Conservation (phyloP, 2,797 vertebrate species). For the Intellagama lesueurii region DNA sequence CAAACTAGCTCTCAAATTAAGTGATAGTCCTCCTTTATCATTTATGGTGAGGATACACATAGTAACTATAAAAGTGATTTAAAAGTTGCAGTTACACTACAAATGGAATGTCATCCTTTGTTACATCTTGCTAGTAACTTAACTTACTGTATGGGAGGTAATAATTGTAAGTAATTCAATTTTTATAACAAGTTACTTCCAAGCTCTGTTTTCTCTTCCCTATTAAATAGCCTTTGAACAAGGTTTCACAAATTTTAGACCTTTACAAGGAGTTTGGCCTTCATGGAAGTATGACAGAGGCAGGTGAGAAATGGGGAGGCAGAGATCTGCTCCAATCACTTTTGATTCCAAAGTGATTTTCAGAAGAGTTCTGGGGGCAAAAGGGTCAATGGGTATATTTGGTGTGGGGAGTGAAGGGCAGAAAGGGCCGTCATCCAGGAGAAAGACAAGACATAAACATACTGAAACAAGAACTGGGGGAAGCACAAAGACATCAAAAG, state of each 20-base stretch:
- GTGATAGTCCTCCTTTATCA: not conserved
- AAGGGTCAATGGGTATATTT: not conserved
- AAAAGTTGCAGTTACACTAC: not conserved
- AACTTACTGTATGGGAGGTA: not conserved
- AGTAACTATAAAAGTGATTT: not conserved
- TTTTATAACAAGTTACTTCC: not conserved
- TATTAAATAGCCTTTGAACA: not conserved
- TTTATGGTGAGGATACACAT: not conserved
- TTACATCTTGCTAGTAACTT: not conserved
- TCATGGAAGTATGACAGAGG: not conserved
- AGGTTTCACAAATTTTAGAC: not conserved
- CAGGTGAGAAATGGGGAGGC: not conserved
- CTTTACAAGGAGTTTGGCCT: not conserved
- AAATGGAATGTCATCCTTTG: not conserved
- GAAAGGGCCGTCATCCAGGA: slow-evolving; percentile 18
- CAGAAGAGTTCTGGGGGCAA: not conserved
- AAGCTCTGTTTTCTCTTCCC: not conserved
- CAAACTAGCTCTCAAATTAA: not conserved
- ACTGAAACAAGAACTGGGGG: slow-evolving; percentile 12
- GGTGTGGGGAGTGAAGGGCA: not conserved
- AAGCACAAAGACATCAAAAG: slow-evolving; percentile 32
- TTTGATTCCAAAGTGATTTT: slow-evolving; percentile 32
- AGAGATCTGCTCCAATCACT: not conserved
- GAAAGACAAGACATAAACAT: slow-evolving; percentile 20
- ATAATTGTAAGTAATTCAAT: not conserved